Percentiles rank a stretch among this genome's conserved stretches.
phyloP scores from a whole-genome alignment of 1,140 invertebrate species.

The Cyphomyrmex costatus region DNA sequence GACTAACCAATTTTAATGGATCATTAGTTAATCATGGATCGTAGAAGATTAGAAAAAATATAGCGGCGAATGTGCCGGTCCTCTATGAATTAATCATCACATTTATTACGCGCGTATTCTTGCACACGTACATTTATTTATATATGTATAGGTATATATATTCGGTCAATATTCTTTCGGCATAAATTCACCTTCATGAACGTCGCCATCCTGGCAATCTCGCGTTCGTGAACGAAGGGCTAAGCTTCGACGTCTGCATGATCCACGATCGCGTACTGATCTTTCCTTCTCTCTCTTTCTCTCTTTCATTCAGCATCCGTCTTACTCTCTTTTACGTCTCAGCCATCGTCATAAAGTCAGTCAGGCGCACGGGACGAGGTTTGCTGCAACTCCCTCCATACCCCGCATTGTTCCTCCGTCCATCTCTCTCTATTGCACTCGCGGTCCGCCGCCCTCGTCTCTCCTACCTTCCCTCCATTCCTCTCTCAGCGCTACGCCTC shows the following conservation, averaged over 20 bases:
- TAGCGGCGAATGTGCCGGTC: neutral
- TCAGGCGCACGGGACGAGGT: slow-evolving; percentile 79
- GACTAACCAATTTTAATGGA: neutral
- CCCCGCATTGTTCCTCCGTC: slow-evolving; percentile 62
- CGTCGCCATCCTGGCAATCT: neutral
- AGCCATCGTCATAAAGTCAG: slow-evolving; percentile 84
- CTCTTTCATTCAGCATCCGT: slow-evolving; percentile 21
- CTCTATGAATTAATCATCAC: neutral
- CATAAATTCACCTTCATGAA: neutral
- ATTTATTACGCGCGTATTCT: neutral
- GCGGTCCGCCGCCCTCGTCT: neutral
- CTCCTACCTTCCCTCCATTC: neutral
- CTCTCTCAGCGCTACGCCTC: neutral
- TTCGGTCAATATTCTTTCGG: neutral
- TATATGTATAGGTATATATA: too few species aligned
- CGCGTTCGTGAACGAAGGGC: slow-evolving; percentile 68
- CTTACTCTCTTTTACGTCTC: slow-evolving; percentile 74
- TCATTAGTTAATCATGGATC: slow-evolving; percentile 2
- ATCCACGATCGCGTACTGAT: slow-evolving; percentile 42
- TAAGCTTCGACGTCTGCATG: slow-evolving; percentile 49
- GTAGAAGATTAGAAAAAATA: neutral
- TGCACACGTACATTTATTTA: neutral
- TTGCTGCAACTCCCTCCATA: slow-evolving; percentile 68
- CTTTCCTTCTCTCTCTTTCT: slow-evolving; percentile 18
- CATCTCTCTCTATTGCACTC: slow-evolving; percentile 40